Evolutionary conservation across 2,888 invertebrate species (phyloP).

Genomic region (Synanthedon andrenaeformis): DNA sequence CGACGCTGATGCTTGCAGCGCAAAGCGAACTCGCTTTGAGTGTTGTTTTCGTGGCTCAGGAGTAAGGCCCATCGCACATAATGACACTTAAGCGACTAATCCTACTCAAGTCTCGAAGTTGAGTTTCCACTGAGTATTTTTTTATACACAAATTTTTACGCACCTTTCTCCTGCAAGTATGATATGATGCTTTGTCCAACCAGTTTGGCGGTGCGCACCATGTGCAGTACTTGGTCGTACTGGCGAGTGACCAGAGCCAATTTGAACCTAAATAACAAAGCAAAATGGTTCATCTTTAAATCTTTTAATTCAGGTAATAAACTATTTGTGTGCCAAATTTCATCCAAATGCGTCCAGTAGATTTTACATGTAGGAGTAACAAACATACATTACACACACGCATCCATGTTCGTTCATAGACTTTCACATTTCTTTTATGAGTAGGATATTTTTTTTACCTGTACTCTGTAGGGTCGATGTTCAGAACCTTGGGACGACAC

Average conservation of each 20-base stretch:
- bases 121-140: too few relatives aligned
- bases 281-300: background rate
- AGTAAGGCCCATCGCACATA: too few relatives aligned
- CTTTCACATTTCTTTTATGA: too few relatives aligned
- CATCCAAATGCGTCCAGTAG: too few relatives aligned
- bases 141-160: background rate
- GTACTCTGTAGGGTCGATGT: constrained; percentile 97
- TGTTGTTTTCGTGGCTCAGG: too few relatives aligned
- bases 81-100: too few relatives aligned
- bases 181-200: constrained; percentile 99
- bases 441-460: constrained; percentile 48
- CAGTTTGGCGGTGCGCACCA: constrained; percentile 95
- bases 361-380: too few relatives aligned
- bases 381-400: too few relatives aligned
- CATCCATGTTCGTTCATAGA: too few relatives aligned
- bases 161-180: constrained; percentile 97
- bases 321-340: background rate
- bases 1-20: too few relatives aligned
- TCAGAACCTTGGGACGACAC: constrained; percentile 88
- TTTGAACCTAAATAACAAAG: constrained; percentile 76
- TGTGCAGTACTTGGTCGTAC: constrained; percentile 92
- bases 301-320: background rate
- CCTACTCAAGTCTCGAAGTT: too few relatives aligned
- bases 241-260: constrained; percentile 95
- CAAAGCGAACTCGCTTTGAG: too few relatives aligned